Conservation (phyloP, 2,888 invertebrate species). For the Trissonchulus sp. region DNA sequence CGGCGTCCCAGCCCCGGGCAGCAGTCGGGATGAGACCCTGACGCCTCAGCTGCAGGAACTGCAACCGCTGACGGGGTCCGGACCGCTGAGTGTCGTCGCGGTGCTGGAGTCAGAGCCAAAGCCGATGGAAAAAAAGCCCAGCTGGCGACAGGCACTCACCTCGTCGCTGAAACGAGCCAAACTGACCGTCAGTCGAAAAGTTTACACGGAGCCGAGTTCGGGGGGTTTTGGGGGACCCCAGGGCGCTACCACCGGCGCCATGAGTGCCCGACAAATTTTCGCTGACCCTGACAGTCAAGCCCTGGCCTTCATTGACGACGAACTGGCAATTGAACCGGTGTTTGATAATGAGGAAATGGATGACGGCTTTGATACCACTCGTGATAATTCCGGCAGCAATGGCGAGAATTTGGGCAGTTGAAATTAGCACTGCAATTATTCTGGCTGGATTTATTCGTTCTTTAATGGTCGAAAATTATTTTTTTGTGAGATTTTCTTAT, state of each 20-base stretch:
- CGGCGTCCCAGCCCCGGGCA: neutral
- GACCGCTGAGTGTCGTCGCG: neutral
- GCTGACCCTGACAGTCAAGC: slow-evolving; percentile 24
- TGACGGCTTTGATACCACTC: no score
- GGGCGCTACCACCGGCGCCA: neutral
- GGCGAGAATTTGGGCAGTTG: no score
- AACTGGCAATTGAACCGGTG: no score
- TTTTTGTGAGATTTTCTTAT: no score
- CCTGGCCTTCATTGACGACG: slow-evolving; percentile 24
- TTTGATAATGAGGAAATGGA: no score
- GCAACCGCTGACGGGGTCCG: neutral
- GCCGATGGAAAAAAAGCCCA: neutral
- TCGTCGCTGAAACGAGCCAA: neutral
- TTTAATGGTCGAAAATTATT: no score
- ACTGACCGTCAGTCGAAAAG: neutral
- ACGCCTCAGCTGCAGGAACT: neutral
- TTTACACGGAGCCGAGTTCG: neutral
- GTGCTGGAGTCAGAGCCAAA: neutral
- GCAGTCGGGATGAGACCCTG: neutral
- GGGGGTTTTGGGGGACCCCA: neutral
- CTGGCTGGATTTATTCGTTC: no score
- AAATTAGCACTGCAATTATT: no score
- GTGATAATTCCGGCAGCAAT: no score
- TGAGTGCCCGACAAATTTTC: slow-evolving; percentile 14
- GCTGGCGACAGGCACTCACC: neutral